Base-by-base conservation (phyloP, 2,888 invertebrate species). In the Scrobipalpa costella region DNA sequence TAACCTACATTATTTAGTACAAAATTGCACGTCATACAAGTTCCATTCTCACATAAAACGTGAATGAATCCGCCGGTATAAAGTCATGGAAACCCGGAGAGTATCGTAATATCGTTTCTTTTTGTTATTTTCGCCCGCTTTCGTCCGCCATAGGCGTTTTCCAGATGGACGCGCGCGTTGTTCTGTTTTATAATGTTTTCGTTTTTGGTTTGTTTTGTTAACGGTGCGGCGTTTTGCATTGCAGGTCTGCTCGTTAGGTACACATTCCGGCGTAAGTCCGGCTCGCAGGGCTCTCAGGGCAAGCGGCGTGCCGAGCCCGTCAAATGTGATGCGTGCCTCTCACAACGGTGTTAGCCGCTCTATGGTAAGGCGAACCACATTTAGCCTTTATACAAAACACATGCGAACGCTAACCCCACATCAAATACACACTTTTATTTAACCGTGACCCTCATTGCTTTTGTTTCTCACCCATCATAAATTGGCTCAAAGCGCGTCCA, bases 191-290 rank as follows among this genome's bases (percentile, higher is more conserved):
- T 81, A 79, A 81, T 79, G 80, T 81, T 84, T 86, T 83, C 71
- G 74, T 88, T 86, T 81, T 84, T 81, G 81, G 75, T 86, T 86
- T 87, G 76, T 89, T 90, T 88, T 89, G 86, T 88, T 91, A 91
- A 91, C 91, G 90, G 89, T 90, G 81, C 85, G 86, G 88, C 91
- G 82, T 92, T 92, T 91, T 90, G 86, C 88, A 90, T 92, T 92
- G 86, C 92, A 92, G 92, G 92, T 92, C 92, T 92, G 81, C 92
- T 92, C 90, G 92, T 92, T 92, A 92, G 92, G 92, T 92, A 92
- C 91, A 92, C 92, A 88, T 92, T 92, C 88, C 92, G 92, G 84
- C 92, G 92, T 92, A 92, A 92, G 88, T 90, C 92, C 86, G 90
- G 88, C 83, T 88, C 90, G 83, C 91, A 90, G 81, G 88, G 85